Conservation (phyloP, 2,888 invertebrate genomes). For the Saturnia japonica region DNA sequence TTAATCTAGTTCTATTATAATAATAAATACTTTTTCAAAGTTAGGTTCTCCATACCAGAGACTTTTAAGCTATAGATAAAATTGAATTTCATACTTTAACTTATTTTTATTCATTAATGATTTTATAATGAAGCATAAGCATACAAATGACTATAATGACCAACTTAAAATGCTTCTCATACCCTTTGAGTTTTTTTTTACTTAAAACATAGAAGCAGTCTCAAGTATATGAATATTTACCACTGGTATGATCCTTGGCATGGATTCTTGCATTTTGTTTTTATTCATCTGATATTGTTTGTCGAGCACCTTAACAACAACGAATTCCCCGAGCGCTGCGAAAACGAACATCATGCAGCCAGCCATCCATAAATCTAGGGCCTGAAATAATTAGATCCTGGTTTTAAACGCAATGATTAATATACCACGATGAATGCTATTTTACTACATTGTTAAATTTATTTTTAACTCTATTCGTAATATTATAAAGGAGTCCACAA, state of each 20-base stretch:
- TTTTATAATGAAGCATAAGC: too few relatives aligned
- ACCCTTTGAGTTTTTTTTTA: too few relatives aligned
- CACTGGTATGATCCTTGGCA: constrained; percentile 78
- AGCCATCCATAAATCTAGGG: constrained; percentile 93
- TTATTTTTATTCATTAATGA: too few relatives aligned
- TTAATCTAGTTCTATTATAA: too few relatives aligned
- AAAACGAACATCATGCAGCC: constrained; percentile 94
- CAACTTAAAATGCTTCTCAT: too few relatives aligned
- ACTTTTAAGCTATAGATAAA: too few relatives aligned
- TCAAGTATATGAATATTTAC: constrained; percentile 53
- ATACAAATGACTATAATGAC: too few relatives aligned
- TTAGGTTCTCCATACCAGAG: too few relatives aligned
- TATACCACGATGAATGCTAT: background rate
- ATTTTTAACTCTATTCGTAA: background rate
- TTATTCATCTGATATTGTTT: constrained; percentile 86
- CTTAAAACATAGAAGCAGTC: background rate
- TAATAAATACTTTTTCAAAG: too few relatives aligned
- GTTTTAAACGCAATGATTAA: background rate
- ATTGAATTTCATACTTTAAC: too few relatives aligned
- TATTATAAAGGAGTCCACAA: too few relatives aligned
- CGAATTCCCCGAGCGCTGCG: constrained; percentile 91
- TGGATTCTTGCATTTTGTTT: constrained; percentile 80
- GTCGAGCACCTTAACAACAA: constrained; percentile 90
- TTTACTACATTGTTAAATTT: background rate
- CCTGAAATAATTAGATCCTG: constrained; percentile 70